Evolutionary conservation across 2,797 vertebrate species (phyloP).

Genomic region (Macroramphosus scolopax): DNA sequence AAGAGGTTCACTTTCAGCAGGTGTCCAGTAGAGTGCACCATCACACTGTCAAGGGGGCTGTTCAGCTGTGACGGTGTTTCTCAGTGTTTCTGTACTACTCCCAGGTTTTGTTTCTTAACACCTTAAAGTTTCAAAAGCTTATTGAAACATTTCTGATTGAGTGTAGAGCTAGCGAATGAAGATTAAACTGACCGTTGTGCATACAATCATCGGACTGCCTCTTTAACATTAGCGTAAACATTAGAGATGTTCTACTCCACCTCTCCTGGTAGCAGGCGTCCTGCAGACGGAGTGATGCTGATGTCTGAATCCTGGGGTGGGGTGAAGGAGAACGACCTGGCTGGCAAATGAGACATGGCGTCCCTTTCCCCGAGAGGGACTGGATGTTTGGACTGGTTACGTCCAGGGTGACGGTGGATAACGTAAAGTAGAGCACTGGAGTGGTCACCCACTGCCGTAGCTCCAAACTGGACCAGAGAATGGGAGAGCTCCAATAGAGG

Average conservation of each 20-base stretch:
- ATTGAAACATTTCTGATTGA: too few relatives aligned
- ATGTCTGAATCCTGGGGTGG: constrained; percentile 76
- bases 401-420: constrained; percentile 65
- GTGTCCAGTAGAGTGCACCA: constrained; percentile 56
- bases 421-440: constrained; percentile 80
- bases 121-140: too few relatives aligned
- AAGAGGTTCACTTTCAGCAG: constrained; percentile 37
- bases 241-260: constrained; percentile 55
- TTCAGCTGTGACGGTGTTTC: too few relatives aligned
- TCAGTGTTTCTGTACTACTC: too few relatives aligned
- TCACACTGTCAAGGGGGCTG: constrained; percentile 28
- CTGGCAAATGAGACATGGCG: constrained; percentile 52
- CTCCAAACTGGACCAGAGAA: constrained; percentile 83
- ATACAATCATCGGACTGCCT: not conserved
- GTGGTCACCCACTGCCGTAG: constrained; percentile 80
- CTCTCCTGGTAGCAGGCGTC: constrained; percentile 86
- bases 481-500: constrained; percentile 88
- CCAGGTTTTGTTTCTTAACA: too few relatives aligned
- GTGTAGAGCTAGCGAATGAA: not conserved
- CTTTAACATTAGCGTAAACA: constrained; percentile 12
- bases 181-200: not conserved
- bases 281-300: constrained; percentile 80
- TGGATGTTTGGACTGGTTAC: constrained; percentile 55
- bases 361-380: constrained; percentile 52
- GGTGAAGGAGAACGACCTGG: constrained; percentile 83